These are phyloP conservation scores for Cervus canadensis DNA, from an alignment of 2,113 vertebrate genomes.

Conservation along the genomic window DNA sequence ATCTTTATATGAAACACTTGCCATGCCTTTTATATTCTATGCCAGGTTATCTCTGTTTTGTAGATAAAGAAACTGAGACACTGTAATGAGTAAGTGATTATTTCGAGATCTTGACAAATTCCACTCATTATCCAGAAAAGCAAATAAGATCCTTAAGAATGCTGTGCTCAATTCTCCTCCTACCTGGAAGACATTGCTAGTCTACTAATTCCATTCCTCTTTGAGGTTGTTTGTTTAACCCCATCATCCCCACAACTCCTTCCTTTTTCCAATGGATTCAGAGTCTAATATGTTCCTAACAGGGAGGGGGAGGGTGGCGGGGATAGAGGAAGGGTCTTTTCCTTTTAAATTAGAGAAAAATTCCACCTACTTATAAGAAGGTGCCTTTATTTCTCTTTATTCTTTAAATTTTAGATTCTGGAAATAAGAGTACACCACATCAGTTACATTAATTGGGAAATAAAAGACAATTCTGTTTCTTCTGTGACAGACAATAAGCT, in stretches of 20 bases:
- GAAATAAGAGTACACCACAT: background rate
- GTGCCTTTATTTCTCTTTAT: background rate
- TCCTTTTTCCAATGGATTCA: background rate
- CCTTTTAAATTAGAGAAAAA: background rate
- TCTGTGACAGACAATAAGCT: background rate
- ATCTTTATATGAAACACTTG: background rate
- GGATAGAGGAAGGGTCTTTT: background rate
- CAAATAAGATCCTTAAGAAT: background rate
- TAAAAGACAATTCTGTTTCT: background rate
- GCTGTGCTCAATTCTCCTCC: background rate
- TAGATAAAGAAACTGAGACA: background rate
- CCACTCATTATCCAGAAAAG: background rate
- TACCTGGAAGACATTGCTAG: background rate
- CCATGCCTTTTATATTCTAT: background rate
- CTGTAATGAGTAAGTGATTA: background rate
- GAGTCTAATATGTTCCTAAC: background rate
- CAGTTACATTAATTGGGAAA: background rate
- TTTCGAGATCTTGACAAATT: background rate
- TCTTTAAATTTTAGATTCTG: background rate
- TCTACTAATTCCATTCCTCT: background rate
- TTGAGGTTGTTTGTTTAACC: background rate
- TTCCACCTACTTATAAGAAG: background rate
- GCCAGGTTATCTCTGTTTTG: background rate
- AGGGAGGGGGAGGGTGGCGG: fast-evolving
- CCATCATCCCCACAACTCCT: background rate